phyloP scores from a whole-genome alignment of 1,140 invertebrate genomes.

The Drosophila athabasca region DNA sequence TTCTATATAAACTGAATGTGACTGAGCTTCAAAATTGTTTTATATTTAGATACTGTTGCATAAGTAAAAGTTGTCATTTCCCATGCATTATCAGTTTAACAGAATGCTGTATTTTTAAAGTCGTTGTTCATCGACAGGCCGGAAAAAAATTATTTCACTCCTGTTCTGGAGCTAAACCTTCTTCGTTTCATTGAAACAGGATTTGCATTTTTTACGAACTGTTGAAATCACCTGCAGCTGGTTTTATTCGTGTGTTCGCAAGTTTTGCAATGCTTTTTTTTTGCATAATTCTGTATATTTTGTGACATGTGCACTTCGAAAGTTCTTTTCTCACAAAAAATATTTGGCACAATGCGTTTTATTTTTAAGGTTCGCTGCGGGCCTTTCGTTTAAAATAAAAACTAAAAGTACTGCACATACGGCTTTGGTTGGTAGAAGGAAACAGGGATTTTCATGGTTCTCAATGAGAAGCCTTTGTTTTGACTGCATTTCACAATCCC shows the following conservation, averaged over 20 bases:
- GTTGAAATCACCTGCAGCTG: slow-evolving; percentile 73
- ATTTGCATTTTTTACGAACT: slow-evolving; percentile 59
- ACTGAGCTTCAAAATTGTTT: slow-evolving; percentile 3
- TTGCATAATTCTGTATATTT: slow-evolving; percentile 50
- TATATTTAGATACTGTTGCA: not conserved
- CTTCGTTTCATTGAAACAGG: slow-evolving; percentile 47
- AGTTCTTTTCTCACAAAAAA: slow-evolving; percentile 36
- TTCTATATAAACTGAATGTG: slow-evolving; percentile 29
- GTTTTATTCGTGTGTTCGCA: slow-evolving; percentile 41
- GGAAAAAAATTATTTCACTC: not conserved
- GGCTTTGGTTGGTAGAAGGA: slow-evolving; percentile 2
- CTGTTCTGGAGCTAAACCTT: slow-evolving; percentile 32
- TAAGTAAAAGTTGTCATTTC: not conserved
- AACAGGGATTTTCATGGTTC: slow-evolving; percentile 11
- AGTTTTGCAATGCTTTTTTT: slow-evolving; percentile 36
- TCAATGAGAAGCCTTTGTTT: slow-evolving; percentile 40
- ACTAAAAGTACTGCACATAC: slow-evolving; percentile 51
- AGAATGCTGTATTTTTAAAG: slow-evolving; percentile 5
- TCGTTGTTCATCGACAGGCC: slow-evolving; percentile 1
- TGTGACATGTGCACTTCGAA: slow-evolving; percentile 52
- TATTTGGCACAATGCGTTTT: slow-evolving; percentile 30
- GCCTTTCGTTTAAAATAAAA: slow-evolving; percentile 56
- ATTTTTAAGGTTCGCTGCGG: slow-evolving; percentile 17
- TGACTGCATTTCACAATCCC: slow-evolving; percentile 38
- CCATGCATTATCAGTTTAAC: too few relatives aligned